These are phyloP conservation scores for Ataeniobius toweri DNA, from an alignment of 2,797 vertebrate genomes.

Conservation along the genomic window DNA sequence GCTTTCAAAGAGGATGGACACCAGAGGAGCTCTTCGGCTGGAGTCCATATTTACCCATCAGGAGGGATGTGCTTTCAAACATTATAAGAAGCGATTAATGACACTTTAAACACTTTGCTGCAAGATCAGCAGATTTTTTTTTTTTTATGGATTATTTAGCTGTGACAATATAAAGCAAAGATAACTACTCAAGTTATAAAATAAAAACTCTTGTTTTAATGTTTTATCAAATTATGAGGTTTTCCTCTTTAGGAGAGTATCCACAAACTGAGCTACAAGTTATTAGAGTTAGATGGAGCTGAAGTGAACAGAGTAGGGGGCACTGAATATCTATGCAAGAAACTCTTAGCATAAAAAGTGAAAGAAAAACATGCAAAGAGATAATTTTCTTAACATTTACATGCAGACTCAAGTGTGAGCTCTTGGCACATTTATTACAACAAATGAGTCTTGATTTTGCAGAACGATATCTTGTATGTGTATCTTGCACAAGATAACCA, in stretches of 20 bases:
- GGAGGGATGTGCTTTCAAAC: slow-evolving; percentile 38
- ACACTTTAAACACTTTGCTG: slow-evolving; percentile 47
- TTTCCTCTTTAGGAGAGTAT: slow-evolving; percentile 21
- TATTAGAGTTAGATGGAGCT: slow-evolving; percentile 10
- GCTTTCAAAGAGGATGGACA: slow-evolving; percentile 50
- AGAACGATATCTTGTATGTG: neutral
- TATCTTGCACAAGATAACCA: neutral
- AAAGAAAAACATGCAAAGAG: slow-evolving; percentile 3
- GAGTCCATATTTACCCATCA: slow-evolving; percentile 66
- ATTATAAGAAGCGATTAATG: slow-evolving; percentile 49
- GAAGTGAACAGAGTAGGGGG: slow-evolving; percentile 4
- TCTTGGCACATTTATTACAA: slow-evolving; percentile 8
- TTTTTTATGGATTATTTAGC: slow-evolving; percentile 30
- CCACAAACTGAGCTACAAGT: slow-evolving; percentile 12
- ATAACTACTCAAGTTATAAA: slow-evolving; percentile 45
- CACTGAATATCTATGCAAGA: neutral
- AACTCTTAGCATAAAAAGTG: neutral
- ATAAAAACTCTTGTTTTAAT: slow-evolving; percentile 57
- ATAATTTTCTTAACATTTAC: neutral
- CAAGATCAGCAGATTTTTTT: slow-evolving; percentile 56
- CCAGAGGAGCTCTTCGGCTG: slow-evolving; percentile 25
- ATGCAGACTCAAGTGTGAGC: slow-evolving; percentile 10
- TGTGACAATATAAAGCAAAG: slow-evolving; percentile 47
- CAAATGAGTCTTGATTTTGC: slow-evolving; percentile 2
- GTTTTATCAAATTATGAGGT: slow-evolving; percentile 46